Conservation (phyloP, 2,888 invertebrate species). For the Cheilosia soror region DNA sequence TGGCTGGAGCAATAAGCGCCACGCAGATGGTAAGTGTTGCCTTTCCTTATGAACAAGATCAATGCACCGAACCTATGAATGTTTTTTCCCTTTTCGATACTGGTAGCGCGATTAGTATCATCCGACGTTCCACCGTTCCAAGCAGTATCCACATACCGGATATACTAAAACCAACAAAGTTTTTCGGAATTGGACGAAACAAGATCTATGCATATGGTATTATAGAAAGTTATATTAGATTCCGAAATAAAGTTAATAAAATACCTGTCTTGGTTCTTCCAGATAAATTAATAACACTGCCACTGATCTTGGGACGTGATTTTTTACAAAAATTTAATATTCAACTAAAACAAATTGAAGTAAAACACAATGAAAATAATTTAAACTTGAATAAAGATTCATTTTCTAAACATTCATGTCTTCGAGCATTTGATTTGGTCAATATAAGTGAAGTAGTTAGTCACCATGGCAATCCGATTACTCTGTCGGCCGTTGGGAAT, state of each 20-base stretch:
- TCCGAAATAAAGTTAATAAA: not conserved
- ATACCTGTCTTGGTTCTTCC: not conserved
- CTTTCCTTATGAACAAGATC: not conserved
- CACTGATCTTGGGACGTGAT: not conserved
- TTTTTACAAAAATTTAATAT: not conserved
- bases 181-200: not conserved
- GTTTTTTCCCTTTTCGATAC: conserved; percentile 20
- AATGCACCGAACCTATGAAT: not conserved
- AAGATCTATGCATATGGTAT: conserved; percentile 8
- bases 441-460: too few species aligned
- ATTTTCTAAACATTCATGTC: too few species aligned
- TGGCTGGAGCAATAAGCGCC: conserved; percentile 8
- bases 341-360: not conserved
- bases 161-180: conserved; percentile 15
- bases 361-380: not conserved
- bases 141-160: not conserved
- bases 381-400: too few species aligned
- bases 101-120: conserved; percentile 13
- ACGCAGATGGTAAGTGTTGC: conserved; percentile 27
- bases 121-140: not conserved
- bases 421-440: too few species aligned
- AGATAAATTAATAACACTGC: not conserved
- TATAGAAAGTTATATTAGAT: not conserved
- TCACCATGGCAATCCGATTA: too few species aligned
- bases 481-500: too few species aligned